Conservation (phyloP, 2,888 invertebrate species). For the Acleris laterana region DNA sequence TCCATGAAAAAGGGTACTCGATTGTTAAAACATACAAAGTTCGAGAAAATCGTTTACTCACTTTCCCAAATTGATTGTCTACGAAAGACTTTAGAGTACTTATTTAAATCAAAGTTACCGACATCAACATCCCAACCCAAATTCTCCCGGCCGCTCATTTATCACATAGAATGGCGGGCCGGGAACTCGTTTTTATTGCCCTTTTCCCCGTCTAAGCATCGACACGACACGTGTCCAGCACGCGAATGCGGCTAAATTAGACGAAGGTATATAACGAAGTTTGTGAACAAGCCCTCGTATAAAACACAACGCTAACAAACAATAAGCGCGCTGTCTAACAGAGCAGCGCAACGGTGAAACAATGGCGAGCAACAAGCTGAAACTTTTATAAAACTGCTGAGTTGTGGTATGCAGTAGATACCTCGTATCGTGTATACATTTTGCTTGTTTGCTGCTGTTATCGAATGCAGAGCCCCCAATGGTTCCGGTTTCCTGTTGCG, state of each 20-base stretch:
- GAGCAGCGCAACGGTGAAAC: conserved; percentile 45
- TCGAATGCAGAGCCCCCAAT: conserved; percentile 25
- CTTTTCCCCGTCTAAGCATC: conserved; percentile 26
- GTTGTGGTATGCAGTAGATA: conserved; percentile 46
- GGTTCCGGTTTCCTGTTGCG: conserved; percentile 27
- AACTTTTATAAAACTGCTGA: conserved; percentile 55
- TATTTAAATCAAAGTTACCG: conserved; percentile 21
- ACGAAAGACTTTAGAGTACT: conserved; percentile 18
- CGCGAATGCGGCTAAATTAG: conserved; percentile 26
- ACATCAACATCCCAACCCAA: conserved; percentile 12
- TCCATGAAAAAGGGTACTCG: conserved; percentile 3
- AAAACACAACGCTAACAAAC: conserved; percentile 29
- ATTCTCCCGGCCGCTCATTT: conserved; percentile 23
- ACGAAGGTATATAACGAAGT: conserved; percentile 25
- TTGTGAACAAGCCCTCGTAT: conserved; percentile 18
- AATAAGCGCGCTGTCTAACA: conserved; percentile 33
- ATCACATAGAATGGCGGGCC: conserved; percentile 27
- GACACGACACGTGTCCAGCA: conserved; percentile 32
- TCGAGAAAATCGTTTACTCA: too few species aligned
- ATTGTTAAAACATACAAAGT: neutral
- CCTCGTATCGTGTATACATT: conserved; percentile 40
- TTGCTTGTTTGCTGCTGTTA: conserved; percentile 43
- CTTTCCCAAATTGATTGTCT: neutral
- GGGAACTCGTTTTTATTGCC: conserved; percentile 23
- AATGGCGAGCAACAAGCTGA: conserved; percentile 51